Conservation (phyloP, 2,888 invertebrate genomes). For the Lepidonotus clava region DNA sequence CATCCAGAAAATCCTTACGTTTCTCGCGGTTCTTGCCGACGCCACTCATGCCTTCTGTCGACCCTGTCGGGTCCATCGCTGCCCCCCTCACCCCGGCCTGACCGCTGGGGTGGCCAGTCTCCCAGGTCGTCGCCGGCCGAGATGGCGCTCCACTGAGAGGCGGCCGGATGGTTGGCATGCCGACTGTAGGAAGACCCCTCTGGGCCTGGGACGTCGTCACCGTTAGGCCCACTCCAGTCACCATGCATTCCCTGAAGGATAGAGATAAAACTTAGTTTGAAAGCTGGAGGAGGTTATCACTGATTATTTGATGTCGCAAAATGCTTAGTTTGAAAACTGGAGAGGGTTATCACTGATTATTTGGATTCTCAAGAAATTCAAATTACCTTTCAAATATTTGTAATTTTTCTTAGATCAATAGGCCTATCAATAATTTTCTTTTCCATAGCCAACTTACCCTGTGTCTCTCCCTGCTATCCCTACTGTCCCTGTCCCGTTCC, state of each 20-base stretch:
- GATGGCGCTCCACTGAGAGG: conserved; percentile 50
- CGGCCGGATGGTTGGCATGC: conserved; percentile 53
- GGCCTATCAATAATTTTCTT: background rate
- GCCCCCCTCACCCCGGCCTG: background rate
- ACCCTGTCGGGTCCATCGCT: background rate
- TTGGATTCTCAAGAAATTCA: too few relatives aligned
- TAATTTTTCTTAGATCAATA: too few relatives aligned
- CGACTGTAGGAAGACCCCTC: conserved; percentile 20
- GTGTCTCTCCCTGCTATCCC: conserved; percentile 37
- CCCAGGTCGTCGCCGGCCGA: conserved; percentile 33
- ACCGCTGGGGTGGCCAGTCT: conserved; percentile 18
- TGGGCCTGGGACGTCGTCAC: background rate
- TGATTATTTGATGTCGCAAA: too few relatives aligned
- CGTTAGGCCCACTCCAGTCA: conserved; percentile 53
- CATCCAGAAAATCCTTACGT: background rate
- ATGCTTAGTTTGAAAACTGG: too few relatives aligned
- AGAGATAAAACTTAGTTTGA: background rate
- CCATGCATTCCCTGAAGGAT: background rate
- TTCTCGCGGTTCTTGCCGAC: conserved; percentile 10
- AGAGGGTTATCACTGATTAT: too few relatives aligned
- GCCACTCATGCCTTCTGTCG: background rate
- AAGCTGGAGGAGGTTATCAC: too few relatives aligned
- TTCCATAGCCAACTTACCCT: conserved; percentile 1
- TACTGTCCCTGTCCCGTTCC: conserved; percentile 21
- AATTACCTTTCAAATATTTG: too few relatives aligned